These are phyloP conservation scores for Esperia sulphurella DNA, from an alignment of 2,888 invertebrate genomes.

Conservation along the genomic window DNA sequence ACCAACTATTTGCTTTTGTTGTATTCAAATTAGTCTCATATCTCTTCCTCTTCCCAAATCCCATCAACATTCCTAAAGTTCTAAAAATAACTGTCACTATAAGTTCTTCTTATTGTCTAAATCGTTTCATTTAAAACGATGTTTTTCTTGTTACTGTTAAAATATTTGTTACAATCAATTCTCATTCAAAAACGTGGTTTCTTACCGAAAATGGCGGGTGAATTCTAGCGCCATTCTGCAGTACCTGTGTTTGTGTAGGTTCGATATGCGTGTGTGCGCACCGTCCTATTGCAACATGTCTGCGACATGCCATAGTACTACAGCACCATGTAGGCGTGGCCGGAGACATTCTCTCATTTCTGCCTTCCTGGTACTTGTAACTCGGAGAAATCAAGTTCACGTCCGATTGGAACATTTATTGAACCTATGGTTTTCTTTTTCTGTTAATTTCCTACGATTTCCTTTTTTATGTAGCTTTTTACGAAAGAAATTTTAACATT, in stretches of 20 bases:
- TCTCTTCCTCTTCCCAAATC: background rate
- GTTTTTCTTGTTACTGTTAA: too few relatives aligned
- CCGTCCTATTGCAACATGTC: conserved; percentile 45
- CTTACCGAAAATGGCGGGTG: conserved; percentile 33
- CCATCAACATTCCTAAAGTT: background rate
- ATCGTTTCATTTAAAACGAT: too few relatives aligned
- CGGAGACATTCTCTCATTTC: conserved; percentile 46
- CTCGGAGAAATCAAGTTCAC: conserved; percentile 22
- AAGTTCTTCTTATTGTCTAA: background rate
- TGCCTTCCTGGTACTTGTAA: conserved; percentile 48
- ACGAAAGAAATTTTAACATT: background rate
- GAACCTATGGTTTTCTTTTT: background rate
- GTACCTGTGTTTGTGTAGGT: conserved; percentile 31
- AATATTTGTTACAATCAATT: background rate
- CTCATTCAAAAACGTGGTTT: background rate
- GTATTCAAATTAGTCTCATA: background rate
- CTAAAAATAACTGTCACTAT: background rate
- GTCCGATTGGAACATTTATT: background rate
- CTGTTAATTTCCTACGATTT: background rate
- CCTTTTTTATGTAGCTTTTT: background rate
- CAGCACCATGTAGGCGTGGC: conserved; percentile 52
- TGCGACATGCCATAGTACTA: conserved; percentile 43
- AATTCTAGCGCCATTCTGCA: conserved; percentile 40
- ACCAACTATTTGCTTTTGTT: background rate
- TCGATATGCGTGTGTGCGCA: conserved; percentile 36